Evolutionary conservation across 2,888 invertebrate species (phyloP), one percentile per base, ranked within the genome.

Genomic region (Philonicus albiceps): DNA sequence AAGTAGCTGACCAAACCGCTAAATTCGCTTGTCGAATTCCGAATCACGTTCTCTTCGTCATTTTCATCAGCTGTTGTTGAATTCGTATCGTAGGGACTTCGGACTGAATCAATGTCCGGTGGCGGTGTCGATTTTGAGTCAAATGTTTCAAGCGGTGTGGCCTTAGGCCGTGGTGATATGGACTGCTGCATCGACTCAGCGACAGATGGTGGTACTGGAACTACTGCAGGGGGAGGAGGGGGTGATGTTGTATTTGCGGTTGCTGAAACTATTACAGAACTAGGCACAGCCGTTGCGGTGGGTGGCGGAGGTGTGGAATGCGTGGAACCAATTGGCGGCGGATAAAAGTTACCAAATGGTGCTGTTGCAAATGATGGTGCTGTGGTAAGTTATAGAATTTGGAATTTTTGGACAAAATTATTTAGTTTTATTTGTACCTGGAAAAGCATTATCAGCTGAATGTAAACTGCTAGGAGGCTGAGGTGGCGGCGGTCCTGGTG

Each of bases 1-100:
- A 97, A 97, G 93, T 98, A 98, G 91, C 97, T 97, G 87, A 97
- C 97, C 90, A 98, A 94, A 4, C 97, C 97, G 55, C 97, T 97
- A 92, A 97, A 97, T 91, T 97, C 97, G 80, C 97, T 95, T 88
- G 94, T 89, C 72, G 89, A 92, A 13, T 93, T 90, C 80, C 90
- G 90, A n/a, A 91, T 90, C 30, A 88, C 89, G 27, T 87, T 88
- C 75, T 88, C 83, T 27, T 87, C 89, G 31, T 89, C 89, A 6
- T 87, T 87, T 11, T 87, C 87, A 30, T 87, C 88, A 40, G 88
- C 86, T 22, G 88, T 87, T 0, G 88, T 87, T 83, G 87, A 88
- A n/a, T 88, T 88, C 53, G 88, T 89, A 27, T 64, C 64, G 83
- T 89, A 89, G 8, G 92, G 92, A 86, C 87, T 88, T 53, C 86